Percentiles rank a stretch among this genome's conserved stretches.
phyloP scores from a whole-genome alignment of 2,113 vertebrate genomes.

The Oreochromis niloticus region DNA sequence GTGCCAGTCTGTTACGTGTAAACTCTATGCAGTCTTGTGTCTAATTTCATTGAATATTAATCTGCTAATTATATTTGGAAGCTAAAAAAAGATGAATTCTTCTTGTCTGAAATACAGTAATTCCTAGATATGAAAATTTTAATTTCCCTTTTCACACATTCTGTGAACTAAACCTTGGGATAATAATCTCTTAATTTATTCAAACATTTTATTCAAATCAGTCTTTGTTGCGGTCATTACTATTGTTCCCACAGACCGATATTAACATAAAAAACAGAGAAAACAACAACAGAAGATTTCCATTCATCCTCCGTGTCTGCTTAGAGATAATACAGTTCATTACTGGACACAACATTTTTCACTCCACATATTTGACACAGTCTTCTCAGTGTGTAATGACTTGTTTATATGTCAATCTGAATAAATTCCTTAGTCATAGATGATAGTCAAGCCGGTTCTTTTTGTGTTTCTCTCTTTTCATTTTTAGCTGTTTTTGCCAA shows the following conservation, averaged over 20 bases:
- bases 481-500: background rate
- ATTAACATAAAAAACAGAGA: slow-evolving; percentile 28
- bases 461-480: background rate
- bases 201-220: slow-evolving; percentile 36
- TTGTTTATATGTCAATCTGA: slow-evolving; percentile 21
- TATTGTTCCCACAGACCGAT: slow-evolving; percentile 24
- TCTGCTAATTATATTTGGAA: slow-evolving; percentile 8
- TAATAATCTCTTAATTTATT: slow-evolving; percentile 47
- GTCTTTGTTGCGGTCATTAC: slow-evolving; percentile 17
- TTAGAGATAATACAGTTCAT: slow-evolving; percentile 41
- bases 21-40: background rate
- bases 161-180: slow-evolving; percentile 30
- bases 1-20: background rate
- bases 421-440: slow-evolving; percentile 23
- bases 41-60: slow-evolving; percentile 4
- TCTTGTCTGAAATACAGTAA: slow-evolving; percentile 23
- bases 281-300: slow-evolving; percentile 43
- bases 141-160: slow-evolving; percentile 24
- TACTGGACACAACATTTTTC: slow-evolving; percentile 10
- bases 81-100: slow-evolving; percentile 1
- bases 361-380: background rate
- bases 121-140: slow-evolving; percentile 23
- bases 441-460: background rate
- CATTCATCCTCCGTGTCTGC: background rate
- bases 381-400: slow-evolving; percentile 14